These are phyloP conservation scores for Listronotus oregonensis DNA, from an alignment of 1,140 invertebrate species.

Conservation along the genomic window DNA sequence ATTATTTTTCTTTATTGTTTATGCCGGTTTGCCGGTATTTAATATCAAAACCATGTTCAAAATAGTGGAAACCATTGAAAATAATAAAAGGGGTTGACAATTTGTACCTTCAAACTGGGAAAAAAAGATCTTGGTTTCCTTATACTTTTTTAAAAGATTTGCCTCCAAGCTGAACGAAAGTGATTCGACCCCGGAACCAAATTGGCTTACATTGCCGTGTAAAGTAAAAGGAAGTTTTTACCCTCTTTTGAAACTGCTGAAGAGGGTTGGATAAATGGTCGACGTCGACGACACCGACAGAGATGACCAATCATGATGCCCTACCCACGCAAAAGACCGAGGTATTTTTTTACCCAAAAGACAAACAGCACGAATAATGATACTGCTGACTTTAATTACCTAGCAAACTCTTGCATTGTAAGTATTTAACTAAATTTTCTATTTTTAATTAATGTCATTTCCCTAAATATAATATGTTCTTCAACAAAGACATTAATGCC, in stretches of 20 bases:
- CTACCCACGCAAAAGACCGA: slow-evolving; percentile 9
- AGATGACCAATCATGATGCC: slow-evolving; percentile 14
- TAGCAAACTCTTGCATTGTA: neutral
- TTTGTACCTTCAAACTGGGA: slow-evolving; percentile 4
- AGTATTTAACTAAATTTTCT: too few species aligned
- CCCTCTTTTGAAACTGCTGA: slow-evolving; percentile 16
- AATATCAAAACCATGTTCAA: slow-evolving; percentile 1
- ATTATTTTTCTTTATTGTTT: slow-evolving; percentile 11
- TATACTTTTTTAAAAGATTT: too few species aligned
- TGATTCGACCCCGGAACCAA: slow-evolving; percentile 9
- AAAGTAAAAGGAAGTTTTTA: slow-evolving; percentile 19
- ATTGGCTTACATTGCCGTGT: slow-evolving; percentile 17
- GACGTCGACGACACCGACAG: slow-evolving; percentile 17
- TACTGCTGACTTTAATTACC: slow-evolving; percentile 14
- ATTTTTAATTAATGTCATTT: too few species aligned
- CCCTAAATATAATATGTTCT: too few species aligned
- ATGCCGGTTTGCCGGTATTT: slow-evolving; percentile 9
- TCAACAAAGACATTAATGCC: too few species aligned
- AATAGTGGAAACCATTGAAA: slow-evolving; percentile 17
- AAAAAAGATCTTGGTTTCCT: slow-evolving; percentile 3
- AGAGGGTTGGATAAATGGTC: slow-evolving; percentile 17
- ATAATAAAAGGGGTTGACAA: slow-evolving; percentile 19
- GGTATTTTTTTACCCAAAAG: slow-evolving; percentile 7
- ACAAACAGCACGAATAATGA: slow-evolving; percentile 13
- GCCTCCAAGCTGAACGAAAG: neutral